Evolutionary conservation across 1,140 invertebrate genomes (phyloP).

Genomic region (Eufriesea mexicana): DNA sequence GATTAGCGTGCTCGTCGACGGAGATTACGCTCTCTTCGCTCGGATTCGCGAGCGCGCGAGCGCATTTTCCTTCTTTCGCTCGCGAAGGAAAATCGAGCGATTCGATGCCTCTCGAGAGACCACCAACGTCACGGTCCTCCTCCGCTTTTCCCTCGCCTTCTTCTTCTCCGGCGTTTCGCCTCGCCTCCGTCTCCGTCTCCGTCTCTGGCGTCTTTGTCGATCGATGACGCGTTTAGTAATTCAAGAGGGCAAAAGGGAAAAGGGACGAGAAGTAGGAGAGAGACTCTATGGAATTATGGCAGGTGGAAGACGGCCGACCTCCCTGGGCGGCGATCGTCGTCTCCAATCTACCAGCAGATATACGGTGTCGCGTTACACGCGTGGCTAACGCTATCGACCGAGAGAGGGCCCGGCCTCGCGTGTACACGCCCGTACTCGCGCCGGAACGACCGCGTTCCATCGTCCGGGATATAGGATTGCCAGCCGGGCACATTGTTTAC

Average conservation of each 20-base stretch:
- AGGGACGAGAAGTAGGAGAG: slow-evolving; percentile 40
- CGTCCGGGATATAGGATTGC: slow-evolving; percentile 53
- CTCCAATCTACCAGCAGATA: slow-evolving; percentile 70
- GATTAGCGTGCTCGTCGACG: background rate
- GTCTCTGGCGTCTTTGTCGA: slow-evolving; percentile 27
- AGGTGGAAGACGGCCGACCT: slow-evolving; percentile 80
- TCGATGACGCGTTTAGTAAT: slow-evolving; percentile 59
- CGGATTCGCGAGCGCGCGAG: background rate
- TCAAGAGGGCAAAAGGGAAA: slow-evolving; percentile 59
- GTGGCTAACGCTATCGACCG: slow-evolving; percentile 60
- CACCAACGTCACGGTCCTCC: background rate
- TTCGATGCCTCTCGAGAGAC: too few species aligned
- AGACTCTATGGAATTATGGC: slow-evolving; percentile 72
- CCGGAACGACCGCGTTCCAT: slow-evolving; percentile 34
- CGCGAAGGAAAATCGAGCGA: background rate
- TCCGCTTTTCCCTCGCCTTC: too few species aligned
- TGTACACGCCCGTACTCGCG: slow-evolving; percentile 23
- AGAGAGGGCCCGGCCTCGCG: slow-evolving; percentile 33
- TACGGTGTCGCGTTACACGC: slow-evolving; percentile 76
- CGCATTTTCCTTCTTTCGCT: background rate
- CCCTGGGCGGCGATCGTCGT: slow-evolving; percentile 70
- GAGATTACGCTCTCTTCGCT: background rate
- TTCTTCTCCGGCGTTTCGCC: background rate
- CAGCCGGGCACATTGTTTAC: slow-evolving; percentile 55
- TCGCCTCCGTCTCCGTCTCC: too few species aligned